These are phyloP conservation scores for Celastrina argiolus DNA, from an alignment of 2,888 invertebrate genomes.

Conservation along the genomic window DNA sequence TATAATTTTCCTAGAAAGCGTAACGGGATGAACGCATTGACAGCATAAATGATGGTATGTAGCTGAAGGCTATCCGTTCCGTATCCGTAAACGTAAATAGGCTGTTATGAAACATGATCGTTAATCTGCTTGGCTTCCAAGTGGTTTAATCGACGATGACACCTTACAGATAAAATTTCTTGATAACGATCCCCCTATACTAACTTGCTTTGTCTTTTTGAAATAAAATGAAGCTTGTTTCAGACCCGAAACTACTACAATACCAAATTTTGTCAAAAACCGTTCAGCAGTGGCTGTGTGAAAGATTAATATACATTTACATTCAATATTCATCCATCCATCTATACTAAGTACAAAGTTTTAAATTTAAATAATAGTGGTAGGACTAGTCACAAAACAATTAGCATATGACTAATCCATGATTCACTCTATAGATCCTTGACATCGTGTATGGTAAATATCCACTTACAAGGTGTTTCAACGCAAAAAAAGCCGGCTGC, in stretches of 20 bases:
- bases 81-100: neutral
- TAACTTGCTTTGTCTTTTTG: too few species aligned
- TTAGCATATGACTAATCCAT: neutral
- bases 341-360: too few species aligned
- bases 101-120: neutral
- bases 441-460: neutral
- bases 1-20: neutral
- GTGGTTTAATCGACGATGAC: neutral
- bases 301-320: too few species aligned
- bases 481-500: too few species aligned
- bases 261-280: too few species aligned
- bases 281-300: too few species aligned
- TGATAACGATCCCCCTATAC: neutral
- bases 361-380: too few species aligned
- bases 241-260: too few species aligned
- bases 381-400: neutral
- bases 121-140: neutral
- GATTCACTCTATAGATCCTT: conserved; percentile 4
- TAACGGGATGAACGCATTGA: conserved; percentile 3
- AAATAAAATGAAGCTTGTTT: too few species aligned
- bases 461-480: too few species aligned
- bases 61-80: neutral
- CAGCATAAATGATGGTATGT: neutral
- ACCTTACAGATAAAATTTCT: neutral
- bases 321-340: too few species aligned